Evolutionary conservation across 37 sponge, comb jelly and placozoan species (phyloP).

Genomic region (Agelas oroides): DNA sequence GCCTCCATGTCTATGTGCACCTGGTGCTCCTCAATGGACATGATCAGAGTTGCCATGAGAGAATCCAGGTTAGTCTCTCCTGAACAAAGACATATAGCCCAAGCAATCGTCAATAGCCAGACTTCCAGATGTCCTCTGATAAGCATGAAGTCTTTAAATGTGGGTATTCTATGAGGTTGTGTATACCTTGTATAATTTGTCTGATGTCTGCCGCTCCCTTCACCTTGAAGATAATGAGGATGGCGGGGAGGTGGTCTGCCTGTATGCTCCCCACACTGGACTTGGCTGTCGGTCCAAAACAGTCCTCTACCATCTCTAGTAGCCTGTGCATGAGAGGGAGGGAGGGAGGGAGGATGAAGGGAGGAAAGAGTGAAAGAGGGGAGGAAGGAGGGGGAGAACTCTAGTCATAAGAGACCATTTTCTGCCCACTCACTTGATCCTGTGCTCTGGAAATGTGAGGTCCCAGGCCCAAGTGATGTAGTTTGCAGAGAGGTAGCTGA

Average conservation of each 20-base stretch:
- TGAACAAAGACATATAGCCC: background rate
- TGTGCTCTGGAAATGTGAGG: slow-evolving; percentile 68
- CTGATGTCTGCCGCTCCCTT: slow-evolving; percentile 64
- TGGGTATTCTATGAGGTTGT: too few species aligned
- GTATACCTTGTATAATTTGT: slow-evolving; percentile 81
- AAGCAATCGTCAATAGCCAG: too few species aligned
- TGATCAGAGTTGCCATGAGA: slow-evolving; percentile 68
- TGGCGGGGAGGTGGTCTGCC: slow-evolving; percentile 81
- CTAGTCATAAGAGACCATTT: too few species aligned
- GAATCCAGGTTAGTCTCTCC: slow-evolving; percentile 70
- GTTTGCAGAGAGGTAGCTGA: slow-evolving; percentile 77
- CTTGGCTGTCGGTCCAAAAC: slow-evolving; percentile 72
- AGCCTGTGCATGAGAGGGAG: slow-evolving; percentile 34
- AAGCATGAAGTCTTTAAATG: too few species aligned
- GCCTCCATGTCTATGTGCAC: slow-evolving; percentile 39
- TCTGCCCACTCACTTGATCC: slow-evolving; percentile 54
- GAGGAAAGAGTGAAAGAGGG: too few species aligned
- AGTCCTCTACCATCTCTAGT: slow-evolving; percentile 74
- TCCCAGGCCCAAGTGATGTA: slow-evolving; percentile 95
- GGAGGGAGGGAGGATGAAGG: background rate
- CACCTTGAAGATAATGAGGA: slow-evolving; percentile 80
- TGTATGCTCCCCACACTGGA: slow-evolving; percentile 64
- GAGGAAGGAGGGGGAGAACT: too few species aligned
- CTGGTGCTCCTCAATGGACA: slow-evolving; percentile 62
- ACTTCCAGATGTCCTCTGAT: too few species aligned